Conservation (phyloP, 1,140 invertebrate genomes). For the Papilio dardanus region DNA sequence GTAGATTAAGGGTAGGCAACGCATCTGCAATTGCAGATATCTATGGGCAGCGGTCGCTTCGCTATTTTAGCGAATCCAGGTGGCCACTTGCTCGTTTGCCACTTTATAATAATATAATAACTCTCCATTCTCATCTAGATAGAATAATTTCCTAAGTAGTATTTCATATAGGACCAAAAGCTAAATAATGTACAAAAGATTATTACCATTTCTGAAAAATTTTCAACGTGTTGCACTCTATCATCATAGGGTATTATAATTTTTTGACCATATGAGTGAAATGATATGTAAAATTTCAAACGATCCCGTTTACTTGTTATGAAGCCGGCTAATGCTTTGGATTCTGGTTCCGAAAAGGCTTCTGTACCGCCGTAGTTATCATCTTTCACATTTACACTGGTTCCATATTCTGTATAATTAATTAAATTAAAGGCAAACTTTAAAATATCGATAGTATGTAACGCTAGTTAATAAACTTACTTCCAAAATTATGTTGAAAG, state of each 20-base stretch:
- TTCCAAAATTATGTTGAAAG: conserved; percentile 84
- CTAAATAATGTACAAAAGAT: not conserved
- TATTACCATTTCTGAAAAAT: conserved; percentile 67
- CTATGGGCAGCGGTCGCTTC: no score
- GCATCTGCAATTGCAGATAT: no score
- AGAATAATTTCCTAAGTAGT: no score
- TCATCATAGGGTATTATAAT: conserved; percentile 71
- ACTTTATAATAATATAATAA: no score
- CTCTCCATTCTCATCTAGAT: no score
- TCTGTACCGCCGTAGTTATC: conserved; percentile 87
- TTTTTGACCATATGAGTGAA: conserved; percentile 80
- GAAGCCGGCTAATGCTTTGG: conserved; percentile 83
- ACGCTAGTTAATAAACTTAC: conserved; percentile 54
- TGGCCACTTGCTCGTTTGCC: no score
- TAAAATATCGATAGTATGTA: not conserved
- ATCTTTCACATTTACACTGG: conserved; percentile 84
- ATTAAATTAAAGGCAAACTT: not conserved
- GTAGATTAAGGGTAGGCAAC: no score
- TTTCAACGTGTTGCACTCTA: conserved; percentile 64
- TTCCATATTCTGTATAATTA: conserved; percentile 67
- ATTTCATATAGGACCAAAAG: no score
- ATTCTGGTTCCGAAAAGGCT: conserved; percentile 90
- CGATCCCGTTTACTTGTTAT: conserved; percentile 45
- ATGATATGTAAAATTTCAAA: conserved; percentile 82
- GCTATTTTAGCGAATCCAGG: no score